Base-by-base conservation (phyloP, 1,140 invertebrate genomes). In the Pentalonia nigronervosa region DNA sequence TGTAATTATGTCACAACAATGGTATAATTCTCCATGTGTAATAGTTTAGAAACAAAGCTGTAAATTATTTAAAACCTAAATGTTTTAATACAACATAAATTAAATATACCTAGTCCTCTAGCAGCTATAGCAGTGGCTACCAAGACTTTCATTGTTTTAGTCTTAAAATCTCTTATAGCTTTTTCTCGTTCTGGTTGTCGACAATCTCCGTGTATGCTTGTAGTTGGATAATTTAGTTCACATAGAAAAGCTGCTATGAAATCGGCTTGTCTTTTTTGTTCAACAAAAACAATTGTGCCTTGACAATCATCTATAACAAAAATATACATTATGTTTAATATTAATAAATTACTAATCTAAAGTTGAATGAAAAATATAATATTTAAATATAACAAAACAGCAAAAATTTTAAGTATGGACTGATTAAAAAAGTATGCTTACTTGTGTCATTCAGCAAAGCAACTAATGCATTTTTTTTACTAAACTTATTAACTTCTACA, bases 181-280 rank as follows among this genome's bases (percentile, higher is more conserved):
- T 99, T 98, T 95, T 99, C 99, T 83, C 99, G 96, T 95, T 99
- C 99, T 91, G 97, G 96, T 95, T 99, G 99, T 90, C 97, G 97
- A 94, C 99, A 97, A 96, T 99, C 99, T 53, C 99, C 99, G 95
- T 99, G 99, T 95, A 99, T 99, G 94, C 98, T 99, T 91, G 99
- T 99, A 56, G 99, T 99, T 47, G 99, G 98, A 96, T 99, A 99
- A 36, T 98, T 97, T 95, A 98, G 97, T 89, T 96, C 96, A 94
- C 97, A 96, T 92, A 99, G 96, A 95, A 97, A 99, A 94, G 99
- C 98, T 95, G 99, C 99, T 86, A 99, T 96, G 94, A 97, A 97
- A 95, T 99, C 99, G 23, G 99, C 99, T 45, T 99, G 99, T 95
- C 99, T 99, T 95, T 99, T 99, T 1, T 99, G 99, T 95, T 99